Evolutionary conservation across 2,888 invertebrate genomes (phyloP).

Genomic region (Eupeodes latifasciatus): DNA sequence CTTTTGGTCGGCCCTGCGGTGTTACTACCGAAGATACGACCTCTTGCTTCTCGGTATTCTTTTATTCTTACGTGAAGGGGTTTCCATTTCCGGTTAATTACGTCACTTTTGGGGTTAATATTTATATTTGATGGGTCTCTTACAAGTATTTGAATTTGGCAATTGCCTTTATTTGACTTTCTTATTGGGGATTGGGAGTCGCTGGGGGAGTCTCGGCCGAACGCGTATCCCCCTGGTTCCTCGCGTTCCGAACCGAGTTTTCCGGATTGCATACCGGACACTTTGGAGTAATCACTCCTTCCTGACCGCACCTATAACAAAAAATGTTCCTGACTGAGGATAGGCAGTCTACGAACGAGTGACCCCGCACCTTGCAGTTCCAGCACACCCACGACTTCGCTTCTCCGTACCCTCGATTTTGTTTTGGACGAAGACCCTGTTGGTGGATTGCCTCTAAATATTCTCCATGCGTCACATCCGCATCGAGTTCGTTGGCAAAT

Average conservation of each 20-base stretch:
- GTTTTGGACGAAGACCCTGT: not conserved
- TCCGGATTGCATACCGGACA: not conserved
- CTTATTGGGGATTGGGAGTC: not conserved
- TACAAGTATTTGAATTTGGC: too few relatives aligned
- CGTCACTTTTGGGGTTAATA: too few relatives aligned
- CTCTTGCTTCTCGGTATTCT: too few relatives aligned
- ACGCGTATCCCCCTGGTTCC: not conserved
- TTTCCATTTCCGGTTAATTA: too few relatives aligned
- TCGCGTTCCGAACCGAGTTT: not conserved
- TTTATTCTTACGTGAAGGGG: too few relatives aligned
- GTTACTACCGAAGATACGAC: too few relatives aligned
- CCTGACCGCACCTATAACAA: not conserved
- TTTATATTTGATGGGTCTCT: too few relatives aligned
- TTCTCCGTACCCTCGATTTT: not conserved
- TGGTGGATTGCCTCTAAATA: not conserved
- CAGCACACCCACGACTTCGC: not conserved
- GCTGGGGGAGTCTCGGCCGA: not conserved
- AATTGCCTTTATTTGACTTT: too few relatives aligned
- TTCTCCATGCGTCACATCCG: too few relatives aligned
- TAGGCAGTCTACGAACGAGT: not conserved
- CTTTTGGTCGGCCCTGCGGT: too few relatives aligned
- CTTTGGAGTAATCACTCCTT: not conserved
- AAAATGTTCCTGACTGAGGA: not conserved
- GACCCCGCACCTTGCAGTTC: not conserved
- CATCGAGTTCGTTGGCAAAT: not conserved